These are phyloP conservation scores for Deilephila porcellus DNA, from an alignment of 2,888 invertebrate genomes.

Conservation along the genomic window DNA sequence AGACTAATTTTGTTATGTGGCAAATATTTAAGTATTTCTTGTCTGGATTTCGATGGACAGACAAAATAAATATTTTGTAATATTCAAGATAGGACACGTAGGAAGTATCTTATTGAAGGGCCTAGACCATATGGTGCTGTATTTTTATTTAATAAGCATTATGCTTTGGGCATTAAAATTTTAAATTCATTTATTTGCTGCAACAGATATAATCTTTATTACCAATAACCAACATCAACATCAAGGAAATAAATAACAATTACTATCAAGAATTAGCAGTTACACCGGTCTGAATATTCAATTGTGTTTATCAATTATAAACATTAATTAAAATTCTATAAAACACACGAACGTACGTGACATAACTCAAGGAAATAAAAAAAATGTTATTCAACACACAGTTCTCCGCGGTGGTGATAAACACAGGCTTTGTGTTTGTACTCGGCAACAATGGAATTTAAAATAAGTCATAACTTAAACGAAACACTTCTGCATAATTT, in stretches of 20 bases:
- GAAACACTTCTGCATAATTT: background rate
- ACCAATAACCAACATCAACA: background rate
- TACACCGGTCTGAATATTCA: background rate
- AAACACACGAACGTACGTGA: background rate
- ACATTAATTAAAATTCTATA: conserved; percentile 4
- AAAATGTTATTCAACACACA: conserved; percentile 10
- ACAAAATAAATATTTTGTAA: too few species aligned
- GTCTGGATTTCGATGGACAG: too few species aligned
- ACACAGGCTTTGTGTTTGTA: background rate
- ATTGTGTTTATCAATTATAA: background rate
- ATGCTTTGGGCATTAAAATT: background rate
- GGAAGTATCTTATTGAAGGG: too few species aligned
- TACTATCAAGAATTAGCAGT: background rate
- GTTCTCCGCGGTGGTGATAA: background rate
- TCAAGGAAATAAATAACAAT: background rate
- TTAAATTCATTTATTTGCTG: background rate
- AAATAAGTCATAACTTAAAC: background rate
- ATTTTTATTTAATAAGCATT: background rate
- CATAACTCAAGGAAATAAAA: background rate
- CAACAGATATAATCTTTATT: background rate
- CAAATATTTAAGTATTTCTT: too few species aligned
- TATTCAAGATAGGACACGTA: too few species aligned
- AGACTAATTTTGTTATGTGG: too few species aligned
- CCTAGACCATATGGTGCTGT: too few species aligned
- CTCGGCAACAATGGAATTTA: background rate